Evolutionary conservation across 1,140 invertebrate genomes (phyloP).

Genomic region (Lordiphosa collinella): DNA sequence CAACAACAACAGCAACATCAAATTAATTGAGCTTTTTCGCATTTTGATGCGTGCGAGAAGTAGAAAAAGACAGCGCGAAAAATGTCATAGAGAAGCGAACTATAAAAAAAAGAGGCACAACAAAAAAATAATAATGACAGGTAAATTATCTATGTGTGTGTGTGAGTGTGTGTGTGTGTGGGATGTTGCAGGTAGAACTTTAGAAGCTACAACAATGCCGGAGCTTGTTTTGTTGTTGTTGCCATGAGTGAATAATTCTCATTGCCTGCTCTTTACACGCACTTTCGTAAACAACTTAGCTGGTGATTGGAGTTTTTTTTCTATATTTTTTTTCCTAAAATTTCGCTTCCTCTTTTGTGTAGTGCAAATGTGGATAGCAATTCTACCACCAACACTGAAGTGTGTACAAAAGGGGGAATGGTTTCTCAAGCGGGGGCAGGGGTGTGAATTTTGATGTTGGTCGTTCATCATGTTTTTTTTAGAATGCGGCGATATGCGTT

Average conservation of each 20-base stretch:
- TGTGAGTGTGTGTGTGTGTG: conserved; percentile 56
- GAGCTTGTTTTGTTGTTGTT: conserved; percentile 38
- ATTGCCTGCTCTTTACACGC: conserved; percentile 59
- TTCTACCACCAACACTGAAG: conserved; percentile 1
- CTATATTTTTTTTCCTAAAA: too few species aligned
- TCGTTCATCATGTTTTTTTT: conserved; percentile 51
- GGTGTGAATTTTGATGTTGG: conserved; percentile 9
- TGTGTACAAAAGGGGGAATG: conserved; percentile 9
- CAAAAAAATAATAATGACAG: conserved; percentile 60
- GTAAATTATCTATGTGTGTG: conserved; percentile 61
- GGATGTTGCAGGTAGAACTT: conserved; percentile 62
- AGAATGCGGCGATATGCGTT: conserved; percentile 37
- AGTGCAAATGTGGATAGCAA: conserved; percentile 46
- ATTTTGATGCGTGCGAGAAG: conserved; percentile 63
- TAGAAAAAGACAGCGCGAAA: conserved; percentile 1
- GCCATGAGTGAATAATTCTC: conserved; percentile 64
- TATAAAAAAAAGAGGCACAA: conserved; percentile 20
- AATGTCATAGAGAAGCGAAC: conserved; percentile 55
- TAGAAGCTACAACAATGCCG: conserved; percentile 4
- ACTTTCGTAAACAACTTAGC: conserved; percentile 77
- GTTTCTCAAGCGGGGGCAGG: neutral
- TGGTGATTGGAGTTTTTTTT: conserved; percentile 36
- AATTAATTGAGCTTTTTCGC: conserved; percentile 64
- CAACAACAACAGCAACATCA: conserved; percentile 29
- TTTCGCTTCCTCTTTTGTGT: conserved; percentile 32